Conservation (phyloP, 2,888 invertebrate genomes). For the Pyrocoelia pectoralis region DNA sequence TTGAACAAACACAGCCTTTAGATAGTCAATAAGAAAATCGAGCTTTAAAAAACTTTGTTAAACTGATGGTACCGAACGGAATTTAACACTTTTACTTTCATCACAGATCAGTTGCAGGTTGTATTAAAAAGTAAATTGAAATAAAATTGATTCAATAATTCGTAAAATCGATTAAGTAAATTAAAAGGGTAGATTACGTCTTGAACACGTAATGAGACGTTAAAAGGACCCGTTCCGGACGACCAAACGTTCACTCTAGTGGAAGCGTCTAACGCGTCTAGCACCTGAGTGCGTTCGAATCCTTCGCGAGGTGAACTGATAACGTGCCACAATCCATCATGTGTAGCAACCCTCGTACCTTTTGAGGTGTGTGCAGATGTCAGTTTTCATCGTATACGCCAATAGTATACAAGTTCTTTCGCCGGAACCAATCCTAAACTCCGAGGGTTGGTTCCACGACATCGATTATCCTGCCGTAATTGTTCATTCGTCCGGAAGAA, state of each 20-base stretch:
- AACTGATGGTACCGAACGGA: background rate
- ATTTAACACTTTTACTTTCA: conserved; percentile 23
- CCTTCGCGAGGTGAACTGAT: conserved; percentile 50
- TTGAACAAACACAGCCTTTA: conserved; percentile 17
- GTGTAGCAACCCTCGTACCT: conserved; percentile 51
- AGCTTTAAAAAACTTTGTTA: background rate
- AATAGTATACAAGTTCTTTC: conserved; percentile 30
- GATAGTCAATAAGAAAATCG: background rate
- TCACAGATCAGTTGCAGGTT: conserved; percentile 15
- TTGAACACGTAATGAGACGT: conserved; percentile 42
- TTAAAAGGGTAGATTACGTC: conserved; percentile 39
- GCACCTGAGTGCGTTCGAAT: conserved; percentile 40
- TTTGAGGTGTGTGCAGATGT: conserved; percentile 57
- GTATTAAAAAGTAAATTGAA: conserved; percentile 14
- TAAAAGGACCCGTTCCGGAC: conserved; percentile 43
- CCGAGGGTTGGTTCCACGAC: conserved; percentile 41
- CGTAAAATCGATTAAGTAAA: conserved; percentile 41
- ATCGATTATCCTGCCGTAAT: conserved; percentile 50
- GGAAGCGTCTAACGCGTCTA: conserved; percentile 40
- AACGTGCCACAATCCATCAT: conserved; percentile 52
- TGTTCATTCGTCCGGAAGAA: conserved; percentile 58
- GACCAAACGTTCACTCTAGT: conserved; percentile 44
- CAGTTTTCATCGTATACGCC: conserved; percentile 40
- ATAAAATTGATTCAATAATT: conserved; percentile 31
- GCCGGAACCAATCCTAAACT: conserved; percentile 41